Evolutionary conservation across 35 echinoderm and acorn worm genomes (phyloP), one percentile per base, ranked within the genome.

Genomic region (Ptychodera flava): DNA sequence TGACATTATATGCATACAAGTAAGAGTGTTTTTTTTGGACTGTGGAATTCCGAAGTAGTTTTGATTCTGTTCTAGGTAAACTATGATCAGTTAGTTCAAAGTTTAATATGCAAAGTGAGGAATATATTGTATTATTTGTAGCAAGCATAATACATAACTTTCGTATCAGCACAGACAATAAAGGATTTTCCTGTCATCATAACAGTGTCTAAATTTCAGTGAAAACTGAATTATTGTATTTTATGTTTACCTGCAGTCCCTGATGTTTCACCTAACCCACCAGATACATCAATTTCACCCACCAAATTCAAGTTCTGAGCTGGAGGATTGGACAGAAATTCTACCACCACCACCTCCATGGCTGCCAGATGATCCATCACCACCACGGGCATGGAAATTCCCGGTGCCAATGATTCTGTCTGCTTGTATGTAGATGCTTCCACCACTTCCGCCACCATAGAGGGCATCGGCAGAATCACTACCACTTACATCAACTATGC

Each of bases 381-480:
- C 93, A 80, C 77, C 85, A 80, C 83, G 85, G 30, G 86, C 83
- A 36, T 30, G 53, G 45, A 95, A 85, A 37, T 33, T 35, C 77
- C 93, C 93, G 91, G 80, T 89, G 15, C 93, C 93, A 14, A 22
- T 35, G 15, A 95, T 85, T 31, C 75, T 80, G 16, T 77, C 84
- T 64, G 93, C 83, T 36, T 36, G 31, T 30, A 95, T 64, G 37
- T 85, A 78, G n/a, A 95, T 84, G 77, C 93, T 91, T 14, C 93
- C 93, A 91, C 93, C 93, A 79, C 93, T 95, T 89, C 93, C 93
- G 36, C 85, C 93, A 28, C 86, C 89, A 27, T 78, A 32, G 33
- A 35, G 31, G 1, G 29, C 31, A 16, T 30, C n/a, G 76, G 12
- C 37, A 16, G 28, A 86, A 81, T 81, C 82, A 33, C 33, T 78